Evolutionary conservation across 2,113 vertebrate species (phyloP).

Genomic region (Syrmaticus mikado): DNA sequence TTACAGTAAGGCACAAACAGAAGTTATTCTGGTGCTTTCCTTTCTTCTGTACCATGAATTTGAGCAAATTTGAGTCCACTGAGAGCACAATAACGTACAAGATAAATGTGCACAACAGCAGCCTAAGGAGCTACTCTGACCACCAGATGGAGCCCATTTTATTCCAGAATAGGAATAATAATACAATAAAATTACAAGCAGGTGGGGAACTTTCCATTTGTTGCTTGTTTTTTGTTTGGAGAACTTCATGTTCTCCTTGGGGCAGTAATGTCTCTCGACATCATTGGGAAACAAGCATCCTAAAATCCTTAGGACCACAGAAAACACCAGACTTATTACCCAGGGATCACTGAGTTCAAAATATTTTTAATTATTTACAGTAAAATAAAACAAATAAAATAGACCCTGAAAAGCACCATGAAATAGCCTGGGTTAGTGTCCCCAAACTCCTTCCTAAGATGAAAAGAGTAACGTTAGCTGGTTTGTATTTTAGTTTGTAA

Average conservation of each 20-base stretch:
- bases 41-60: not conserved
- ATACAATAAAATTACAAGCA: not conserved
- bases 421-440: not conserved
- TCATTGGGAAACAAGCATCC: not conserved
- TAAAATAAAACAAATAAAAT: not conserved
- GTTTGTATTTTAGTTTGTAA: not conserved
- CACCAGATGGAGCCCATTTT: slow-evolving; percentile 80
- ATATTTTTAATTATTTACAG: not conserved
- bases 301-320: not conserved
- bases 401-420: not conserved
- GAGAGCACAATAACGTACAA: not conserved
- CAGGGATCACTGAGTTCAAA: not conserved
- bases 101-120: not conserved
- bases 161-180: not conserved
- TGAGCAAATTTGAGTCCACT: not conserved
- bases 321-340: not conserved
- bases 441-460: not conserved
- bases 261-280: not conserved
- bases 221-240: not conserved
- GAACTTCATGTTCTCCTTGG: not conserved
- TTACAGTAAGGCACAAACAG: not conserved
- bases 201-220: not conserved
- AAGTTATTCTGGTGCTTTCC: not conserved
- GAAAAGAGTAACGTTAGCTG: not conserved
- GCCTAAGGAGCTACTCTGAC: slow-evolving; percentile 24